A percentile compares a stretch with the other conserved stretches of the same genome.
Conservation (phyloP, 2,888 invertebrate species). For the Hydroisotoma schaefferi region DNA sequence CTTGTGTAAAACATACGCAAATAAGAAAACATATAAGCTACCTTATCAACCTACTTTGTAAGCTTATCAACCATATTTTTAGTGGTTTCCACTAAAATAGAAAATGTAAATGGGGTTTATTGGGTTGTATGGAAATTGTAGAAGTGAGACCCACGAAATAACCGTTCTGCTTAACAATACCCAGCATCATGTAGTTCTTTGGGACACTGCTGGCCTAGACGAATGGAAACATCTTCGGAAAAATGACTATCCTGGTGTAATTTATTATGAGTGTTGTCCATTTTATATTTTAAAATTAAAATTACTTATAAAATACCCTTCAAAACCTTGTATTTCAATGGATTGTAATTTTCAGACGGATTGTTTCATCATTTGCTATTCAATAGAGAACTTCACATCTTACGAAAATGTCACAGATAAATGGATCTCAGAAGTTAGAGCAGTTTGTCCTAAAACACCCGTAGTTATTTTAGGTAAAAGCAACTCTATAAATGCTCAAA, state of each 20-base stretch:
- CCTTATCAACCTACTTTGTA: slow-evolving; percentile 28
- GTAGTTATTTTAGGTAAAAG: slow-evolving; percentile 78
- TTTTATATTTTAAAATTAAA: neutral
- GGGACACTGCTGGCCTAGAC: slow-evolving; percentile 88
- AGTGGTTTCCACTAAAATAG: neutral
- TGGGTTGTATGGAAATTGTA: neutral
- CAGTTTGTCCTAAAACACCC: slow-evolving; percentile 72
- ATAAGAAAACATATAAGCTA: slow-evolving; percentile 11
- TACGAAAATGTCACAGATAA: slow-evolving; percentile 77
- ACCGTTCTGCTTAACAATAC: slow-evolving; percentile 9
- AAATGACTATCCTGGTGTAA: slow-evolving; percentile 79
- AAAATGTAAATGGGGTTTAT: neutral
- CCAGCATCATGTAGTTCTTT: slow-evolving; percentile 54
- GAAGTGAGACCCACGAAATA: slow-evolving; percentile 30
- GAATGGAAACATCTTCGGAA: slow-evolving; percentile 85
- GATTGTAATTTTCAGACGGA: slow-evolving; percentile 81
- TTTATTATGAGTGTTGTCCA: slow-evolving; percentile 40
- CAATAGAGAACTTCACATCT: slow-evolving; percentile 71
- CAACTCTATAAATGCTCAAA: too few relatives aligned
- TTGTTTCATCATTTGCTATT: slow-evolving; percentile 81
- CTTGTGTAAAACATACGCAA: slow-evolving; percentile 22
- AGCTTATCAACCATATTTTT: neutral
- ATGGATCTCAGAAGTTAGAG: slow-evolving; percentile 81
- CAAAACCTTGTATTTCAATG: too few relatives aligned
- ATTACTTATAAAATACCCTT: neutral